A percentile compares a stretch with the other conserved stretches of the same genome.
phyloP scores from a whole-genome alignment of 2,888 invertebrate genomes.

The Mythimna impura region DNA sequence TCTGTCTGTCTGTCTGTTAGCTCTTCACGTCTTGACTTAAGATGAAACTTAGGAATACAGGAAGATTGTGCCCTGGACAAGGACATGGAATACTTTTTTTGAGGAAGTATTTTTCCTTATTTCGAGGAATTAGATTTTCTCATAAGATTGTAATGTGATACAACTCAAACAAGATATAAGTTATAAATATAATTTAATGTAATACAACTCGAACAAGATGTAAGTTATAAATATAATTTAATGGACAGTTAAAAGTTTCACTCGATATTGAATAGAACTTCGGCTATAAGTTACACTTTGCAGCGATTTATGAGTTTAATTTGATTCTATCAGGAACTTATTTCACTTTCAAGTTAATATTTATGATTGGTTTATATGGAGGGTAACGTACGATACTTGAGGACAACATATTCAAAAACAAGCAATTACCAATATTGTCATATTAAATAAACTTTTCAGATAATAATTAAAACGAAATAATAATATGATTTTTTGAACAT shows the following conservation, averaged over 20 bases:
- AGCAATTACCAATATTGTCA: neutral
- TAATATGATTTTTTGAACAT: too few species aligned
- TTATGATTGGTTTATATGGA: neutral
- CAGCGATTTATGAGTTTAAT: constrained; percentile 41
- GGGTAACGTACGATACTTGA: neutral
- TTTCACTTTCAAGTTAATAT: constrained; percentile 11
- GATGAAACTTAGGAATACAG: too few species aligned
- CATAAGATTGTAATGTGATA: neutral
- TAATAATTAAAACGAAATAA: too few species aligned
- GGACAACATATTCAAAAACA: neutral
- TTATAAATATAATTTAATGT: constrained; percentile 34
- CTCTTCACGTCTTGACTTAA: too few species aligned
- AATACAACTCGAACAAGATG: constrained; percentile 13
- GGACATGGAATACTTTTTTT: too few species aligned
- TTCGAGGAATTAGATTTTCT: too few species aligned
- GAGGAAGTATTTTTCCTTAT: too few species aligned
- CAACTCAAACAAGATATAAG: constrained; percentile 17
- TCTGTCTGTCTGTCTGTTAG: too few species aligned
- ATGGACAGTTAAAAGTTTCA: constrained; percentile 36
- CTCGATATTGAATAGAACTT: constrained; percentile 50
- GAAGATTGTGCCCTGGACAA: too few species aligned
- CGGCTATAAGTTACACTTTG: constrained; percentile 26
- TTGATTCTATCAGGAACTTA: constrained; percentile 32
- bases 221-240: constrained; percentile 35
- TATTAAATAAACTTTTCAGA: too few species aligned